phyloP scores from a whole-genome alignment of 2,113 vertebrate species.

The Excalfactoria chinensis region DNA sequence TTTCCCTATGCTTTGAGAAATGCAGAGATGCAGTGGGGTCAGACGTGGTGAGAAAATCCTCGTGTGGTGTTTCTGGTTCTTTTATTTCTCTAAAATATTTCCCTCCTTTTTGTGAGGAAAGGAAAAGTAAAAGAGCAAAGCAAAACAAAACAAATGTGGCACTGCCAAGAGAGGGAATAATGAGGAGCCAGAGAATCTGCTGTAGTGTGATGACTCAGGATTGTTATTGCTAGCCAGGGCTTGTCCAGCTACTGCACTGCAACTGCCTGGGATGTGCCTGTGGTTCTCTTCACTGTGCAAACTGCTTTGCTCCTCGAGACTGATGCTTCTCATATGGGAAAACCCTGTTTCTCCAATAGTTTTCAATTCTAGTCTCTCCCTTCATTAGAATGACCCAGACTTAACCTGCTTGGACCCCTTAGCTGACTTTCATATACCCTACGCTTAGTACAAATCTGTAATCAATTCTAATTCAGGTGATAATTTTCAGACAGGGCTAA shows the following conservation, averaged over 20 bases:
- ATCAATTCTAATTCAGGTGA: neutral
- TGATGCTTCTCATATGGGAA: neutral
- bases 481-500: neutral
- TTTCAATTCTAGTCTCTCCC: neutral
- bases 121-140: neutral
- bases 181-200: neutral
- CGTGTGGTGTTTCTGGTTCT: neutral
- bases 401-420: neutral
- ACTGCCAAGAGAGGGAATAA: neutral
- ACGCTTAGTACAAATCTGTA: neutral
- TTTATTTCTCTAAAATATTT: neutral
- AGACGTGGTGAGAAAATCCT: constrained; percentile 5
- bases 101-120: neutral
- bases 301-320: neutral
- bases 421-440: neutral
- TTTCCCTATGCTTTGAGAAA: neutral
- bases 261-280: neutral
- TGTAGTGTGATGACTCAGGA: neutral
- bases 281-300: neutral
- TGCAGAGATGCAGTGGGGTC: neutral
- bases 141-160: neutral
- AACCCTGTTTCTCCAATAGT: neutral
- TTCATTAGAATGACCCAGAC: neutral
- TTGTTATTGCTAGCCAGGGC: neutral
- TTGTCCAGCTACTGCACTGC: constrained; percentile 4